These are phyloP conservation scores for Pristionchus maxplancki DNA, from an alignment of 2,888 invertebrate genomes.

Conservation along the genomic window DNA sequence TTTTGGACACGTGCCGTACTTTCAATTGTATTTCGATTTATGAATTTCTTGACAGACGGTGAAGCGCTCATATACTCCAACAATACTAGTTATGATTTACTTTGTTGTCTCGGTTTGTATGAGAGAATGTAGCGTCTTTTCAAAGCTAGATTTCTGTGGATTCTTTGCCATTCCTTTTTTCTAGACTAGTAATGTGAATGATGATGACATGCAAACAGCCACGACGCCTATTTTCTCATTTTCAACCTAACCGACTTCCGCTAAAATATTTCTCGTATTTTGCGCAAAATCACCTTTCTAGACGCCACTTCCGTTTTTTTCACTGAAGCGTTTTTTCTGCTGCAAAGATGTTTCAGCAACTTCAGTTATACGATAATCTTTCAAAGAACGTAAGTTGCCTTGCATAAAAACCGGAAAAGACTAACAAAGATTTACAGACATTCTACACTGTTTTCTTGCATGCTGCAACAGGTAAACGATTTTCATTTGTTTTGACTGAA, in stretches of 20 bases:
- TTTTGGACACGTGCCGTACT: too few species aligned
- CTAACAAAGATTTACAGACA: not conserved
- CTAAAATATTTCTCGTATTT: not conserved
- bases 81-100: not conserved
- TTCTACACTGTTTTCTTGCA: not conserved
- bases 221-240: not conserved
- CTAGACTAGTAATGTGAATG: not conserved
- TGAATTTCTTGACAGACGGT: too few species aligned
- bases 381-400: not conserved
- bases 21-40: too few species aligned
- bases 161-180: not conserved
- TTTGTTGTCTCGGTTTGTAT: not conserved
- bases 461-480: not conserved
- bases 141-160: not conserved
- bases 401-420: not conserved
- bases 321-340: not conserved
- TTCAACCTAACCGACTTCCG: too few species aligned
- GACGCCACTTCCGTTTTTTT: too few species aligned
- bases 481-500: not conserved
- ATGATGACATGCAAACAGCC: not conserved
- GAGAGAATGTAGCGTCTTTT: not conserved
- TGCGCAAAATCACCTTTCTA: not conserved
- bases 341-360: not conserved
- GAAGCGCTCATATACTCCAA: too few species aligned
- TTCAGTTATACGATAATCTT: not conserved